Evolutionary conservation across 2,888 invertebrate genomes (phyloP), one percentile per base, ranked within the genome.

Genomic region (Hoplodrina ambigua): DNA sequence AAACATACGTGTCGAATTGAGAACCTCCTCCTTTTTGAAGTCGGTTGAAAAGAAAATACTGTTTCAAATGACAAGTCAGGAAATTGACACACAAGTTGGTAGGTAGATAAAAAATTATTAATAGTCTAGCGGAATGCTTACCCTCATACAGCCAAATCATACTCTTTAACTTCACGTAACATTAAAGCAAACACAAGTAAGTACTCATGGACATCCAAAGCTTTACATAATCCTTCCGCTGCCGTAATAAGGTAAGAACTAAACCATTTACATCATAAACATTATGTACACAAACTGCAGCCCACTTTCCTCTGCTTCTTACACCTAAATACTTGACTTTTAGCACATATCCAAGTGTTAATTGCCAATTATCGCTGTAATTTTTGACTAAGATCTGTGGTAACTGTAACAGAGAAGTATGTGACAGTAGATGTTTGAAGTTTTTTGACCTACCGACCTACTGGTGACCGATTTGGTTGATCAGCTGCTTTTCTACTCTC

Each of bases 161-260:
- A 52, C 17, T 41, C 37, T 20, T 41, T 52, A 19, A 6, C 25
- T 19, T 7, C 1, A 53, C 62, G 53, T 50, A 80, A 80, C 75
- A 63, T 46, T 54, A 68, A 67, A 68, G 53, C 44, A 50, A 75
- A 57, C 41, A 60, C 19, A 20, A 17, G 7, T 25, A 59, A 74
- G 15, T 50, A 30, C 25, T 44, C 4, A 50, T 55, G 61, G 77
- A 37, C 0, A 46, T 69, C 81, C 63, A 64, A 44, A 60, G 54
- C 46, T 58, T 77, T 77, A 81, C 25, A 61, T 81, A 77, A 77
- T 20, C 33, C 54, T 81, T 76, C 77, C 81, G 78, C 30, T 6
- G 50, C 4, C 30, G 58, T 61, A 81, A 77, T 15, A 57, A 11
- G 37, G 59, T 19, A 64, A 76, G 30, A 76, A 69, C 41, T 61